Conservation (phyloP, 2,113 vertebrate species). For the Engraulis encrasicolus region DNA sequence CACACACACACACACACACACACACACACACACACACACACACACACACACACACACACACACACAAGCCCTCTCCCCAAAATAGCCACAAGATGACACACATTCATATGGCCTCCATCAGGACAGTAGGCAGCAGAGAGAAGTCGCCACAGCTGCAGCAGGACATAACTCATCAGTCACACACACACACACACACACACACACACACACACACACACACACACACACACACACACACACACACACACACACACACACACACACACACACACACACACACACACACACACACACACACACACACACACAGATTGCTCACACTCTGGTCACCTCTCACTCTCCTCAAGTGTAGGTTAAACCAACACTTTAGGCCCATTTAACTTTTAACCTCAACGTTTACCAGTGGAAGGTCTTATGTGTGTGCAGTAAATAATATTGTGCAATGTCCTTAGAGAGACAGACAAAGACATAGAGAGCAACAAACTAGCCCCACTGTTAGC, state of each 20-base stretch:
- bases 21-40: too few species aligned
- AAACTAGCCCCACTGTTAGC: background rate
- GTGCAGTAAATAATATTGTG: background rate
- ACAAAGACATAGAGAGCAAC: background rate
- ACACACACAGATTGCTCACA: too few species aligned
- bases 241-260: background rate
- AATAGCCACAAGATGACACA: background rate
- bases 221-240: background rate
- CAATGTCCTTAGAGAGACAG: background rate
- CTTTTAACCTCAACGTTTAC: background rate
- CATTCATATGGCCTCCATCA: background rate
- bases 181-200: background rate
- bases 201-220: background rate
- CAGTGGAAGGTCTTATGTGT: background rate
- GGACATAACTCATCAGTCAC: background rate
- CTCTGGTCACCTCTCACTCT: background rate
- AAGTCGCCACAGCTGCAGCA: slow-evolving; percentile 9
- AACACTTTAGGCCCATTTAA: background rate
- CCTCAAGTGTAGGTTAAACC: background rate
- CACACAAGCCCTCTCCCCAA: background rate
- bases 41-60: too few species aligned
- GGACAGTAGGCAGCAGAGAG: background rate
- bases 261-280: background rate
- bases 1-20: too few species aligned
- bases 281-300: background rate